Percentiles rank a stretch among this genome's conserved stretches.
These are phyloP conservation scores for Oasisia sp. DNA, from an alignment of 2,888 invertebrate genomes.

Conservation along the genomic window DNA sequence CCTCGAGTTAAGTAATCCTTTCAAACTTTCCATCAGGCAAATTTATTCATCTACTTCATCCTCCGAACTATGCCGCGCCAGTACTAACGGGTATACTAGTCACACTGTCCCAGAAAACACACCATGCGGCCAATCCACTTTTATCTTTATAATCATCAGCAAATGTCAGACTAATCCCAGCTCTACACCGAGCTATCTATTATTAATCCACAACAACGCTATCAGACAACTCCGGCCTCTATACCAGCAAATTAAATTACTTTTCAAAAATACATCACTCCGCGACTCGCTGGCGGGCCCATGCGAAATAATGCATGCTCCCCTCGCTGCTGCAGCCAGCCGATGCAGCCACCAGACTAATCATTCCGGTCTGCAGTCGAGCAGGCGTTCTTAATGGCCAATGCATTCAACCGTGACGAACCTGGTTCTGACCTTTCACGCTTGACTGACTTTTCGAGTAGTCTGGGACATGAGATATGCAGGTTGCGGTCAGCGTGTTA, in stretches of 20 bases:
- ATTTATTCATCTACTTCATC: neutral
- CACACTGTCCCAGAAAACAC: neutral
- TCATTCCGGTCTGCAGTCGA: neutral
- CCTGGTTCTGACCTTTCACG: neutral
- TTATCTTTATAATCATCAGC: neutral
- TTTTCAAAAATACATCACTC: neutral
- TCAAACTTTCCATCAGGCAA: neutral
- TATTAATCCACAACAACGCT: neutral
- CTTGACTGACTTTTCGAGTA: neutral
- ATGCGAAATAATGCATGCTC: slow-evolving; percentile 2
- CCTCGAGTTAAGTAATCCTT: neutral
- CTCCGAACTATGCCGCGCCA: neutral
- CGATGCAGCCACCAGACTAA: neutral
- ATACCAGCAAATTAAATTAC: slow-evolving; percentile 12
- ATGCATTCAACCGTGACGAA: neutral
- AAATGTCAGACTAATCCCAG: slow-evolving; percentile 1
- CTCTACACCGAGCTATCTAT: neutral
- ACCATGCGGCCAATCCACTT: neutral
- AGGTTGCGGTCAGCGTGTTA: neutral
- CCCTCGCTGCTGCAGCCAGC: neutral
- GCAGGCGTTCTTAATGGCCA: neutral
- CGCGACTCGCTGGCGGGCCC: neutral
- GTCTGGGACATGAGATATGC: neutral
- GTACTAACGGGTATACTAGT: neutral
- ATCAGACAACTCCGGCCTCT: neutral